Evolutionary conservation across 2,113 vertebrate genomes (phyloP).

Genomic region (Sphaerodactylus townsendi): DNA sequence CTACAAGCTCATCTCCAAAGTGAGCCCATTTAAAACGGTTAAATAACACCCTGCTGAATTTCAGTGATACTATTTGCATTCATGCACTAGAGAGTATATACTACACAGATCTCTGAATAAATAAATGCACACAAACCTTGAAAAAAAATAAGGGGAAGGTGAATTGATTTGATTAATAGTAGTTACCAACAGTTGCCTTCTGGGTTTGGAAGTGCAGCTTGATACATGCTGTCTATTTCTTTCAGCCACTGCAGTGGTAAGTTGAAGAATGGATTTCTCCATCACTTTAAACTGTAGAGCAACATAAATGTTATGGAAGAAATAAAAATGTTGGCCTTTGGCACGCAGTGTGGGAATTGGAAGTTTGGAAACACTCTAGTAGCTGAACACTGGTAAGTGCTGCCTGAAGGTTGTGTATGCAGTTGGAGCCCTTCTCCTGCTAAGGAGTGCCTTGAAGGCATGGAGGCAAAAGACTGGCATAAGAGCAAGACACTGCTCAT

Average conservation of each 20-base stretch:
- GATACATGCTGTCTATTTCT: neutral
- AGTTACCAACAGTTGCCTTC: neutral
- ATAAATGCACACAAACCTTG: neutral
- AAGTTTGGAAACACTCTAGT: neutral
- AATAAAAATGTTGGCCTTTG: neutral
- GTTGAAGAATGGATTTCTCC: neutral
- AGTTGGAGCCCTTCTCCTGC: no score
- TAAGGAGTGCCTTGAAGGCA: no score
- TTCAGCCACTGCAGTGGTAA: neutral
- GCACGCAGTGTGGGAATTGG: neutral
- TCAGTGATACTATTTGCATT: slow-evolving; percentile 5
- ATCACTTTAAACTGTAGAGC: neutral
- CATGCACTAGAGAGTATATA: neutral
- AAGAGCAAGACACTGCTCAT: no score
- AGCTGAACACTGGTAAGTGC: neutral
- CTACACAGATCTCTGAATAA: slow-evolving; percentile 12
- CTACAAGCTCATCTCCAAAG: slow-evolving; percentile 34
- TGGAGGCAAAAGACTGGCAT: no score
- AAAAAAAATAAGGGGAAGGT: neutral
- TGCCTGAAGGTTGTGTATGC: no score
- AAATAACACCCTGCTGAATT: slow-evolving; percentile 21
- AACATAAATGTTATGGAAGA: neutral
- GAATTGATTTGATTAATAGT: neutral
- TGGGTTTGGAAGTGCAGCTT: neutral
- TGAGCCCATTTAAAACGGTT: slow-evolving; percentile 27